phyloP scores from a whole-genome alignment of 1,140 invertebrate genomes.

The Caerostris extrusa region DNA sequence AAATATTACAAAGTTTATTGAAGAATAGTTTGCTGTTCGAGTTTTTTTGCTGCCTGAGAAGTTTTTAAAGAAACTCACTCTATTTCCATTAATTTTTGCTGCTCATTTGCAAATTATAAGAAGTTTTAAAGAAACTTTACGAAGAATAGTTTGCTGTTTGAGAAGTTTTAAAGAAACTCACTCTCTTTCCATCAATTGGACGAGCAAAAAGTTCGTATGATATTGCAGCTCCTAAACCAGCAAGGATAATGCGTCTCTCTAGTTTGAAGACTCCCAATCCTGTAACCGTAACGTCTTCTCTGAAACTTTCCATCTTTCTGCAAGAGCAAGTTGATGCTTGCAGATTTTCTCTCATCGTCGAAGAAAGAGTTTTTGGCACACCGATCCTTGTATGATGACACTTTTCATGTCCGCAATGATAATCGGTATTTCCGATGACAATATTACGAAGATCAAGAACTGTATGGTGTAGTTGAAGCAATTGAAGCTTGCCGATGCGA shows the following conservation, averaged over 20 bases:
- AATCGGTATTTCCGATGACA: background rate
- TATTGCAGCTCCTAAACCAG: background rate
- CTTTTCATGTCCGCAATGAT: background rate
- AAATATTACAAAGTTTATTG: no score
- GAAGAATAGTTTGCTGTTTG: no score
- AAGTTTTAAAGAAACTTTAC: no score
- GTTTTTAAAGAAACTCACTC: no score
- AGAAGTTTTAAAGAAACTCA: no score
- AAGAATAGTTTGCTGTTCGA: no score
- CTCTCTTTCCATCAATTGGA: conserved; percentile 3
- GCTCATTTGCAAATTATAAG: no score
- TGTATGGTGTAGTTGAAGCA: background rate
- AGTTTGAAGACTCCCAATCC: background rate
- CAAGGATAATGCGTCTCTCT: background rate
- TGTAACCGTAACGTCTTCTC: background rate
- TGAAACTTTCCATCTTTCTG: background rate
- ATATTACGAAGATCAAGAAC: background rate
- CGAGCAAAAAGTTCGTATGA: background rate
- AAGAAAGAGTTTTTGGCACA: background rate
- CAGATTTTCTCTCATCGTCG: background rate
- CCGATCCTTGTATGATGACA: background rate
- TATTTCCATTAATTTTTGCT: no score
- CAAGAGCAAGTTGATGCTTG: background rate
- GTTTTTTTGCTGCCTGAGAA: no score
- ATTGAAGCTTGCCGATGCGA: background rate